phyloP scores from a whole-genome alignment of 2,797 vertebrate genomes.

The Crocidura indochinensis region DNA sequence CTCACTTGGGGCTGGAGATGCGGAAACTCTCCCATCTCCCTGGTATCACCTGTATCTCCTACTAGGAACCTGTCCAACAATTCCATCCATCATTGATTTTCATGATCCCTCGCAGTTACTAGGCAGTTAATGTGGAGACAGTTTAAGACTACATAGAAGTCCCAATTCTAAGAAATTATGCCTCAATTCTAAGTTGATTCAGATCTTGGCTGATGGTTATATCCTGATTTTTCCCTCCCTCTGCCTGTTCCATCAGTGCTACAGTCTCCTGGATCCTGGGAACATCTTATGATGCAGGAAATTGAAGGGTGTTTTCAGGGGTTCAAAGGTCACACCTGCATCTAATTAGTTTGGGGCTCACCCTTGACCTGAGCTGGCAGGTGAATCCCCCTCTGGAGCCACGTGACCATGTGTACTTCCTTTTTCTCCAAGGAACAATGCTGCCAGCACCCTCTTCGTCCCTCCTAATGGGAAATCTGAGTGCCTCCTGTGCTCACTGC shows the following conservation, averaged over 20 bases:
- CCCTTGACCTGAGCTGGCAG: not conserved
- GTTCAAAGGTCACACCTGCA: slow-evolving; percentile 17
- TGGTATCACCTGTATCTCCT: not conserved
- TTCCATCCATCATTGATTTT: not conserved
- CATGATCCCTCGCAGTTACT: not conserved
- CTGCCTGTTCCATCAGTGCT: not conserved
- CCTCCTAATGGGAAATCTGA: not conserved
- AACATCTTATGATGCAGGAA: not conserved
- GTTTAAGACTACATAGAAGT: slow-evolving; percentile 7
- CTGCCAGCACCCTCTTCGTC: not conserved
- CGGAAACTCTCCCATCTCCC: not conserved
- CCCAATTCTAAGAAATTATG: slow-evolving; percentile 1
- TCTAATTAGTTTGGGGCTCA: slow-evolving; percentile 2
- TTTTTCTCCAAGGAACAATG: not conserved
- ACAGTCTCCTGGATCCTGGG: no score
- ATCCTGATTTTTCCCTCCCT: not conserved
- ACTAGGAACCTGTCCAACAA: not conserved
- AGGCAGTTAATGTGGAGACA: slow-evolving; percentile 26
- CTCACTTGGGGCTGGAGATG: not conserved
- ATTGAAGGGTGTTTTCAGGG: not conserved
- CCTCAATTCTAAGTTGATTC: no score
- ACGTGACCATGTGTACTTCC: not conserved
- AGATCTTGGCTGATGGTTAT: not conserved
- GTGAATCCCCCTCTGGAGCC: not conserved
- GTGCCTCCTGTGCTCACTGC: not conserved